These are phyloP conservation scores for Holacanthella duospinosa DNA, from an alignment of 2,888 invertebrate genomes.

Conservation along the genomic window DNA sequence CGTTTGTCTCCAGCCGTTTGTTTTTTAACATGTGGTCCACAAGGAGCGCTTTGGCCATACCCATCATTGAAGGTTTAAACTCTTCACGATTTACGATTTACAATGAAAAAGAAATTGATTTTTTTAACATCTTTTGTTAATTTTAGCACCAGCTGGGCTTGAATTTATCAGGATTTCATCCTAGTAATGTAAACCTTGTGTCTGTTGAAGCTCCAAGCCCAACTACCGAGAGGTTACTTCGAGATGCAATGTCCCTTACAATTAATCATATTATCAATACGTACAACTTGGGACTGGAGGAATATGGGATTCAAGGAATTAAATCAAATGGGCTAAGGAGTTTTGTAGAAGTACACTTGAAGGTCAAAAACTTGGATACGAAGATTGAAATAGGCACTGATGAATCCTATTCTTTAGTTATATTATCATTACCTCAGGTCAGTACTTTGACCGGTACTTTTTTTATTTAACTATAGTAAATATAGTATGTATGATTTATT, in stretches of 20 bases:
- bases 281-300: background rate
- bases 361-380: background rate
- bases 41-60: conserved; percentile 59
- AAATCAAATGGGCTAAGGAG: background rate
- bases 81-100: background rate
- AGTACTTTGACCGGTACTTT: too few species aligned
- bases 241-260: background rate
- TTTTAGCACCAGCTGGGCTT: conserved; percentile 5
- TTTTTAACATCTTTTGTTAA: background rate
- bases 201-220: conserved; percentile 9
- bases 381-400: conserved; percentile 20
- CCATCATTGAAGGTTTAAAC: conserved; percentile 41
- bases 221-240: background rate
- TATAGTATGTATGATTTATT: too few species aligned
- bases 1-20: conserved; percentile 7
- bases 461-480: too few species aligned
- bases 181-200: background rate
- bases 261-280: conserved; percentile 1
- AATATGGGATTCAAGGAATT: background rate
- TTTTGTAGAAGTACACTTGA: conserved; percentile 8
- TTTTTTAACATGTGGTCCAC: conserved; percentile 50
- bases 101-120: background rate
- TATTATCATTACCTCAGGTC: conserved; percentile 5
- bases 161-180: background rate
- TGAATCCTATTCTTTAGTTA: conserved; percentile 29